phyloP scores from a whole-genome alignment of 2,113 vertebrate species.

The Dipodomys merriami region DNA sequence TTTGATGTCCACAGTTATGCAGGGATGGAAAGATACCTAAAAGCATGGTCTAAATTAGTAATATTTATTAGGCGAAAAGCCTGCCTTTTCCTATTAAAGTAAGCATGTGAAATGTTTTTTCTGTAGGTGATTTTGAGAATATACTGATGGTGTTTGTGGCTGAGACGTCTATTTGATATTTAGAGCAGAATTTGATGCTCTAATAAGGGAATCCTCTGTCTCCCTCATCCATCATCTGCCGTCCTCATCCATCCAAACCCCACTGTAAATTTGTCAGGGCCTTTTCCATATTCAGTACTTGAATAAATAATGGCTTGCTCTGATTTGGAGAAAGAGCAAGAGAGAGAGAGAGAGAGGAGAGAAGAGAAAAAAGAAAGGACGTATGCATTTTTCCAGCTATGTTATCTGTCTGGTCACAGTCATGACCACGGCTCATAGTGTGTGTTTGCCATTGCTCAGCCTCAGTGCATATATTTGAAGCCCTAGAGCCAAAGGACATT shows the following conservation, averaged over 20 bases:
- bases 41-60: conserved; percentile 66
- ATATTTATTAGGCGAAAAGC: conserved; percentile 58
- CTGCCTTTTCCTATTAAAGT: conserved; percentile 67
- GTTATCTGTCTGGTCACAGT: conserved; percentile 66
- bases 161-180: conserved; percentile 83
- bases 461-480: conserved; percentile 36
- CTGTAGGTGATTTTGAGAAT: conserved; percentile 69
- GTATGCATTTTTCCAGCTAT: conserved; percentile 65
- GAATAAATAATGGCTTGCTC: conserved; percentile 85
- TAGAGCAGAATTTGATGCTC: conserved; percentile 86
- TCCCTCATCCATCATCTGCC: conserved; percentile 87
- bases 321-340: conserved; percentile 77
- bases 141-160: conserved; percentile 58
- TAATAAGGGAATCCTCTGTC: conserved; percentile 88
- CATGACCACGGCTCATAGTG: conserved; percentile 57
- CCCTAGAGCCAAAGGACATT: conserved; percentile 67
- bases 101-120: conserved; percentile 55
- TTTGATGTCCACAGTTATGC: conserved; percentile 70
- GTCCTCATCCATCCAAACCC: conserved; percentile 85
- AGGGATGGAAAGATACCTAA: conserved; percentile 51
- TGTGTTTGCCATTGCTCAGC: conserved; percentile 72
- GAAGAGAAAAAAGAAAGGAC: conserved; percentile 69
- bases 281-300: conserved; percentile 87
- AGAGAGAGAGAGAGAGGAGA: conserved; percentile 43
- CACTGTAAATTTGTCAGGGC: conserved; percentile 88